phyloP scores from a whole-genome alignment of 2,888 invertebrate species.

The Cantharis flavilabris region DNA sequence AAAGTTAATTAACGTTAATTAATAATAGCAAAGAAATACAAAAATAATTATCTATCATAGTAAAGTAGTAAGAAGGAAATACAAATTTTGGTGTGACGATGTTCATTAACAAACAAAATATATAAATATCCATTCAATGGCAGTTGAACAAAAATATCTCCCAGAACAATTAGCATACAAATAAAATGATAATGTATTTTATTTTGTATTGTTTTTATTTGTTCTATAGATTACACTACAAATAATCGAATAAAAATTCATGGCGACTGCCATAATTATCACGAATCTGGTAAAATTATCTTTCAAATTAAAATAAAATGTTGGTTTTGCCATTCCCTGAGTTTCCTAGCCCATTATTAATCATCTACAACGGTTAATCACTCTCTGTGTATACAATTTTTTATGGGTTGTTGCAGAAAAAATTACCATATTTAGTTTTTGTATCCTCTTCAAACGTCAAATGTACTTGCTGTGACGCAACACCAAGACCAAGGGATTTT shows the following conservation, averaged over 20 bases:
- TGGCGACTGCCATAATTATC: not conserved
- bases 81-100: not conserved
- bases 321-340: not conserved
- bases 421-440: not conserved
- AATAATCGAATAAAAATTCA: too few relatives aligned
- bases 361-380: not conserved
- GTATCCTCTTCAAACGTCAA: not conserved
- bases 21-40: not conserved
- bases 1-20: not conserved
- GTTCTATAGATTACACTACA: not conserved
- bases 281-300: not conserved
- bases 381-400: not conserved
- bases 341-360: not conserved
- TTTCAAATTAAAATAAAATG: not conserved
- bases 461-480: not conserved
- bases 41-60: not conserved
- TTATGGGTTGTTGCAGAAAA: not conserved
- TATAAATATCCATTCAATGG: not conserved
- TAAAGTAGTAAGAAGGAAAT: not conserved
- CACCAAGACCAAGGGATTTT: not conserved
- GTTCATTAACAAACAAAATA: not conserved
- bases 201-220: not conserved
- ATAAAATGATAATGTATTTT: not conserved
- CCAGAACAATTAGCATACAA: not conserved
- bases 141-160: not conserved